A percentile compares a stretch with the other conserved stretches of the same genome.
Conservation (phyloP, 2,113 vertebrate genomes). For the Podarcis raffonei region DNA sequence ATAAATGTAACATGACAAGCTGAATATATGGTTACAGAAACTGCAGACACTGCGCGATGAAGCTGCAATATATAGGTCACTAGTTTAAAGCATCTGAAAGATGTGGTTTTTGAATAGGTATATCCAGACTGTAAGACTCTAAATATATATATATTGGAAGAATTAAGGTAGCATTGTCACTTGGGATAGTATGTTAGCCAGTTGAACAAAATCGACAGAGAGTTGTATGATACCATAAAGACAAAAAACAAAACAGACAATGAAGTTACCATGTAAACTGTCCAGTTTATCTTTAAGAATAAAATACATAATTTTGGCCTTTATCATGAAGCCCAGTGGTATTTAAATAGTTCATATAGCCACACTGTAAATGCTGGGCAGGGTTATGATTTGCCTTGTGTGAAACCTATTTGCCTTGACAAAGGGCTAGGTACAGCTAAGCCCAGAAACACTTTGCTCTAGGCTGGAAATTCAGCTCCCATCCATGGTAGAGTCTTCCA, state of each 20-base stretch:
- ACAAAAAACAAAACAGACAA: not conserved
- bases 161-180: not conserved
- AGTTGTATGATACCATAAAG: not conserved
- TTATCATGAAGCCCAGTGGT: not conserved
- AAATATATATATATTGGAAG: not conserved
- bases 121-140: not conserved
- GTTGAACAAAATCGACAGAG: not conserved
- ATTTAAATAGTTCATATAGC: constrained; percentile 1
- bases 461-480: not conserved
- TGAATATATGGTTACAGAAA: not conserved
- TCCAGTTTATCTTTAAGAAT: not conserved
- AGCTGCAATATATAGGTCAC: constrained; percentile 3
- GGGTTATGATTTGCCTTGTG: constrained; percentile 11
- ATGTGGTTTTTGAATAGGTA: not conserved
- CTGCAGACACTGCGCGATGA: not conserved
- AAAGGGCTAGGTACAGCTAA: not conserved
- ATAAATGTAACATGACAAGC: constrained; percentile 9
- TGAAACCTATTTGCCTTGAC: not conserved
- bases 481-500: constrained; percentile 7
- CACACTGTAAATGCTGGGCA: not conserved
- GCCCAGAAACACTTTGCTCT: not conserved
- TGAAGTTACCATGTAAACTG: not conserved
- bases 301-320: not conserved
- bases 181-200: not conserved
- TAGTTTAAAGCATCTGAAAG: constrained; percentile 4